Base-by-base conservation (phyloP, 2,797 vertebrate species). In the Momotus momota region DNA sequence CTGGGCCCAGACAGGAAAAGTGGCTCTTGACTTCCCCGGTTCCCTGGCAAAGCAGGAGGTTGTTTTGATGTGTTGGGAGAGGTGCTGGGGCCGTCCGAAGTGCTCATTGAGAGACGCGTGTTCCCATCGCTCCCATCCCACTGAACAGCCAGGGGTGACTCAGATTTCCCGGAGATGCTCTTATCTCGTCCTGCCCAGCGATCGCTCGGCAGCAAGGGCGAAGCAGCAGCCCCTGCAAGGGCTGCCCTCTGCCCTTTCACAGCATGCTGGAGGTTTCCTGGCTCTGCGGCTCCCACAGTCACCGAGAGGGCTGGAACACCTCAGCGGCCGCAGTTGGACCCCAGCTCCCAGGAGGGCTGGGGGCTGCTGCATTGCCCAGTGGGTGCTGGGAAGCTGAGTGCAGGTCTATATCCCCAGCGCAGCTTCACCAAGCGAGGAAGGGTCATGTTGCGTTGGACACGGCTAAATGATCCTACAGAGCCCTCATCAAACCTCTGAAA, bases 81-180 rank as follows among this genome's bases (percentile, higher is more conserved):
- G 46, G 40, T 2, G 4, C 46, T n/a, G 51, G 54, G 33, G 55
- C 79, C 55, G 70, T 7, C 71, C 3, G 31, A 25, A 81, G 46
- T 1, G 1, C 29, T 57, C 12, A 2, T 1, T 2, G 57, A 41
- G 82, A 33, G 48, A 10, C 1, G 0, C 1, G 6, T 2, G 1
- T 26, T 78, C 57, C 88, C 83, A 45, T 23, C 0, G 3, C 75
- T 81, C 66, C 83, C 91, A 21, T 2, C 64, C 55, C 60, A 4
- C 27, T 1, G 1, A 46, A 5, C 40, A 2, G 80, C 57, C 38
- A 2, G 41, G 77, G 14, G n/a, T 97, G 97, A 97, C 94, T 97
- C 97, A 96, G 79, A 81, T 90, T 98, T 98, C 97, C 97, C 25
- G 87, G 96, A 92, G 93, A 92, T 88, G 86, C 33, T 75, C 90